Base-by-base conservation (phyloP, 2,888 invertebrate genomes). In the Euphydryas editha region DNA sequence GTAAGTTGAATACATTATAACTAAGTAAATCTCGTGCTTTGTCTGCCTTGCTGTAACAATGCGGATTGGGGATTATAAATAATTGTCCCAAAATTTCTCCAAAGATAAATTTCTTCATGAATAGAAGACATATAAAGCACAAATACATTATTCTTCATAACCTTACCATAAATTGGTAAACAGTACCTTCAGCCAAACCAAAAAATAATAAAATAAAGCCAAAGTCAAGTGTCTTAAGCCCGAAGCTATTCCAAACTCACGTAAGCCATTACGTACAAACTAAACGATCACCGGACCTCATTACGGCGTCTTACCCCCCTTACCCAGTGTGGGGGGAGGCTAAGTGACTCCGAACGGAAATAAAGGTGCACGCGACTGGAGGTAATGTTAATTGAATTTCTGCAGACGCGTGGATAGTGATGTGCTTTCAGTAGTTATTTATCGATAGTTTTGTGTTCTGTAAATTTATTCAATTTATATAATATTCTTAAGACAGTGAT, bases 381-480 rank as follows among this genome's bases (percentile, higher is more conserved):
- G 93, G 92, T 93, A 93, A 93, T 93, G 92, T 93, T 93, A 93
- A 93, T 93, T 93, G 93, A 93, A 93, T 92, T 92, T 92, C 92
- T 91, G 90, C 92, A 91, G 91, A 92, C 92, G 90, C 82, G 78
- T 75, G 72, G 66, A 65, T 84, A 88, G 83, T 74, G 86, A 61
- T 74, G 85, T 77, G 6, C 49, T 51, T 24, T 13, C 7, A 24
- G 24, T 24, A 6, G 18, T 13, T 15, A 6, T 11, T 13, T 51
- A 15, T 24, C 21, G 49, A 51, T 24, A 51, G 15, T 51, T n/a
- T 24, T 6, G 15, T 51, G 0, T 5, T 30, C 5, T 30, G 8
- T 30, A 8, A 30, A 30, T 5, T 30, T 30, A 30, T 30, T 30
- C 2, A 2, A 30, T 30, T 7, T 8, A 30, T 7, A 30, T 7